A percentile compares a stretch with the other conserved stretches of the same genome.
Evolutionary conservation across 64 coral and sea anemone species (phyloP).

Genomic region (Stichodactyla helianthus): DNA sequence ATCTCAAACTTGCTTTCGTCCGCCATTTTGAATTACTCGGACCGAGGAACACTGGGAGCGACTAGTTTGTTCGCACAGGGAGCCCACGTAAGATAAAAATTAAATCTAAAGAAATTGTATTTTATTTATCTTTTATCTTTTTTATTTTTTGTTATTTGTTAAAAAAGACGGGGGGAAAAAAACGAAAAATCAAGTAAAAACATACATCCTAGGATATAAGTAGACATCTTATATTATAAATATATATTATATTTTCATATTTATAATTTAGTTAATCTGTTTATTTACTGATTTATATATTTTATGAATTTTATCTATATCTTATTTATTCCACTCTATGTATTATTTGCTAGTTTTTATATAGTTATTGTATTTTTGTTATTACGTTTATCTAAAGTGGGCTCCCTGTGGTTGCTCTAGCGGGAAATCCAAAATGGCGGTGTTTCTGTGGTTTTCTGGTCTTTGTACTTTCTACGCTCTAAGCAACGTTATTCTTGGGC

Average conservation of each 20-base stretch:
- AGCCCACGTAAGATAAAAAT: neutral
- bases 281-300: neutral
- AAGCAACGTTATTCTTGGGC: constrained; percentile 47
- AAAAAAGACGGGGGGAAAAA: too few species aligned
- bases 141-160: too few species aligned
- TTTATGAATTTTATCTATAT: neutral
- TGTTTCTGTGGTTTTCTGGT: constrained; percentile 8
- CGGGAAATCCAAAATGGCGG: constrained; percentile 73
- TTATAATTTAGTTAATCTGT: neutral
- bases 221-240: too few species aligned
- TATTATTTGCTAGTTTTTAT: too few species aligned
- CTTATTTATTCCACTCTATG: too few species aligned
- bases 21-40: constrained; percentile 53
- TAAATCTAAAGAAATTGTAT: too few species aligned
- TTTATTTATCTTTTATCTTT: too few species aligned
- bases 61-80: neutral
- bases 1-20: constrained; percentile 10
- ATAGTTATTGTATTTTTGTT: too few species aligned
- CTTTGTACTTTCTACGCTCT: constrained; percentile 25
- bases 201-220: too few species aligned
- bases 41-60: neutral
- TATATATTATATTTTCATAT: neutral
- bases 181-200: too few species aligned
- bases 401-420: neutral
- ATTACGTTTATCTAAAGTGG: neutral